These are phyloP conservation scores for Nicator chloris DNA, from an alignment of 2,113 vertebrate species.

Conservation along the genomic window DNA sequence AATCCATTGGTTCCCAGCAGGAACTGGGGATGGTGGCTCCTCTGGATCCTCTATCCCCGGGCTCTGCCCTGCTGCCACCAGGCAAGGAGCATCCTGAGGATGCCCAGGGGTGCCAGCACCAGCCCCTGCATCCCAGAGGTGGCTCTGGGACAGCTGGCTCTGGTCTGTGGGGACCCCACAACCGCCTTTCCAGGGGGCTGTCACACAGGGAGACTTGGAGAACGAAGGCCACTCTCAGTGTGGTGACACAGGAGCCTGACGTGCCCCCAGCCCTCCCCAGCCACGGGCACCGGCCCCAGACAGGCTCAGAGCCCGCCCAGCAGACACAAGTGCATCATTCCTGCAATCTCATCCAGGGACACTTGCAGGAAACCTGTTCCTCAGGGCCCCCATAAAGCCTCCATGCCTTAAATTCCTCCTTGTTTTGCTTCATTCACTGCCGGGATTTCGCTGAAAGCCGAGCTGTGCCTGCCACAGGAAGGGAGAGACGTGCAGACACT, in stretches of 20 bases:
- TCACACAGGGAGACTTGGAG: fast-evolving
- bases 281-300: fast-evolving
- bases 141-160: background rate
- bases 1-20: background rate
- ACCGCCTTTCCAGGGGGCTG: background rate
- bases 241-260: fast-evolving
- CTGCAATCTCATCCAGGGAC: background rate
- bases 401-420: background rate
- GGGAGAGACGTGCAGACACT: background rate
- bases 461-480: background rate
- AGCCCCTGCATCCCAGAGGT: background rate
- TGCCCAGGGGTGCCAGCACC: background rate
- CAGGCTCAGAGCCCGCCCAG: background rate
- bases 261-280: background rate
- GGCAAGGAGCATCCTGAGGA: background rate
- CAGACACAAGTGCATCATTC: fast-evolving
- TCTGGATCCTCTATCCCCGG: background rate
- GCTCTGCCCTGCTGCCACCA: background rate
- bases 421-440: background rate
- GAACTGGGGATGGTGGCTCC: background rate
- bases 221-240: fast-evolving
- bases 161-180: fast-evolving
- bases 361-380: background rate
- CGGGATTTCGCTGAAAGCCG: background rate
- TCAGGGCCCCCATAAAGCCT: background rate